Percentiles rank a stretch among this genome's conserved stretches.
phyloP scores from a whole-genome alignment of 1,140 invertebrate species.

The Lasioglossum baleicum region DNA sequence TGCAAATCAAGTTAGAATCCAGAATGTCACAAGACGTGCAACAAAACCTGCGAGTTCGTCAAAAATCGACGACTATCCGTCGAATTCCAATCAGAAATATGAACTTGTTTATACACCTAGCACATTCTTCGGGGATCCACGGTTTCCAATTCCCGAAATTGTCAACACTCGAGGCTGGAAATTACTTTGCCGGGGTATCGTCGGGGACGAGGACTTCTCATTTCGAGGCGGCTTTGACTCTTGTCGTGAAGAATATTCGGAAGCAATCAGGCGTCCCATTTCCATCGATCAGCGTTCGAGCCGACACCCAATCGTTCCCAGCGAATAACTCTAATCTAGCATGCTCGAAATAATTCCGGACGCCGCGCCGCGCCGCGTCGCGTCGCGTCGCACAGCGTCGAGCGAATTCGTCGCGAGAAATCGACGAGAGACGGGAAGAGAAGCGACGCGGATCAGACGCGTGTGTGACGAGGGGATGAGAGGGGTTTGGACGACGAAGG shows the following conservation, averaged over 20 bases:
- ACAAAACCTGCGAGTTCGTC: no score
- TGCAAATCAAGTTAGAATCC: no score
- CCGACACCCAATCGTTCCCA: constrained; percentile 11
- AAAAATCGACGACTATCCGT: no score
- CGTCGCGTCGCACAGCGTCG: no score
- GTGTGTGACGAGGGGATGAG: background rate
- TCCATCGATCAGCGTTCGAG: constrained; percentile 29
- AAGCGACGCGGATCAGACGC: constrained; percentile 14
- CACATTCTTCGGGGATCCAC: no score
- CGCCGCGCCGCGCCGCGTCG: constrained; percentile 1
- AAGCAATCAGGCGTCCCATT: constrained; percentile 28
- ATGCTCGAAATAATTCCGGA: constrained; percentile 53
- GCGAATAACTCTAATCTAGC: constrained; percentile 43
- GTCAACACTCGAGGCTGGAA: background rate
- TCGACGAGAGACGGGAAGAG: background rate
- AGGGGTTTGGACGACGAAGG: background rate
- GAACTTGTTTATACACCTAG: no score
- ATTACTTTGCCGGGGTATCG: background rate
- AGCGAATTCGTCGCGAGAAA: constrained; percentile 15
- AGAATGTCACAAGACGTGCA: no score
- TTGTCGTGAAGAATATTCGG: constrained; percentile 30
- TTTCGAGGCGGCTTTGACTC: background rate
- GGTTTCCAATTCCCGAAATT: background rate
- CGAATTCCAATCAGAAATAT: no score
- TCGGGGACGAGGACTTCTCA: constrained; percentile 6